Conservation (phyloP, 1,140 invertebrate genomes). For the Hirudo medicinalis region DNA sequence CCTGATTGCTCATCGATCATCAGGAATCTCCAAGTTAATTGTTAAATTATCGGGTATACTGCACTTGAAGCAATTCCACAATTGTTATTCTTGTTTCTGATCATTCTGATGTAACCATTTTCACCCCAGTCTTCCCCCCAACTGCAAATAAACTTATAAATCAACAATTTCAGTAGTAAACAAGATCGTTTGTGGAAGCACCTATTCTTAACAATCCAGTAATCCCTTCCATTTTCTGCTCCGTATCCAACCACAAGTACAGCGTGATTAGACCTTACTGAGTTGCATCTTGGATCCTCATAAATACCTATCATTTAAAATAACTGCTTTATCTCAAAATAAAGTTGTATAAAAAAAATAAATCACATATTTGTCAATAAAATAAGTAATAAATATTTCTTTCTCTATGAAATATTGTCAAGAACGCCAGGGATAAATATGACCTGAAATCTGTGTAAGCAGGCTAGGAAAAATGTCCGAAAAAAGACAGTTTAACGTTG, state of each 20-base stretch:
- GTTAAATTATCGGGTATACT: constrained; percentile 44
- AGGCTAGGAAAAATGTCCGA: too few relatives aligned
- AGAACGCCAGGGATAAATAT: too few relatives aligned
- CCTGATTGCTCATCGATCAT: too few relatives aligned
- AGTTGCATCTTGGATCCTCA: constrained; percentile 29
- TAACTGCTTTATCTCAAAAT: too few relatives aligned
- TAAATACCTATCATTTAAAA: constrained; percentile 25
- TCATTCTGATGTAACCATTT: constrained; percentile 75
- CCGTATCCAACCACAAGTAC: constrained; percentile 46
- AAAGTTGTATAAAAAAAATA: too few relatives aligned
- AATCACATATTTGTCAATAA: too few relatives aligned
- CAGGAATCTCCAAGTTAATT: too few relatives aligned
- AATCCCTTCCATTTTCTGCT: constrained; percentile 49
- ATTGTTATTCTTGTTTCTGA: constrained; percentile 68
- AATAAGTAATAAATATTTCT: too few relatives aligned
- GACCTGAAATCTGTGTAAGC: too few relatives aligned
- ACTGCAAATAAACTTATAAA: neutral
- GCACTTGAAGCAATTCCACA: constrained; percentile 75
- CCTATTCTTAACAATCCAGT: constrained; percentile 45
- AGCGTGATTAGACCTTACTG: constrained; percentile 39
- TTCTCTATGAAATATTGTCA: too few relatives aligned
- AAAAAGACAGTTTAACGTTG: too few relatives aligned
- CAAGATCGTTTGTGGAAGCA: constrained; percentile 14
- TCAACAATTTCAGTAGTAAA: neutral
- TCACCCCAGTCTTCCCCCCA: constrained; percentile 43